Base-by-base conservation (phyloP, 2,797 vertebrate genomes). In the Gymnoscopelus microlampas region DNA sequence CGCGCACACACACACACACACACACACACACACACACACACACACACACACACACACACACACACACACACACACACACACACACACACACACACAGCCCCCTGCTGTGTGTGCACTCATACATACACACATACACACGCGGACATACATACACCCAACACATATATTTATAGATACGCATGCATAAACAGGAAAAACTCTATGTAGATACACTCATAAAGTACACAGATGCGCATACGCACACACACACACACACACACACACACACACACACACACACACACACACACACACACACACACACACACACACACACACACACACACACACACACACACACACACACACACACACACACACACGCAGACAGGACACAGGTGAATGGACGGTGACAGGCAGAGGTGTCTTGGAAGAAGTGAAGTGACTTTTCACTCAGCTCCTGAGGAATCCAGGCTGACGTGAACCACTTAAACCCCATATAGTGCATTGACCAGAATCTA, bases 1-100 rank as follows among this genome's bases (percentile, higher is more conserved):
- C 57, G 50, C 56, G 70, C 75, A 74, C 76, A 75, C 58, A 55
- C n/a, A 79, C 53, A 71, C 66, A 78, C 74, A 75, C 79, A 69
- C 63, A 73, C 70, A 64, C 63, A 68, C 68, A 68, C 62, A 13
- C 60, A 29, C 35, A 32, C 48, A 53, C n/a, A 29, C 55, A 14
- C 39, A 11, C 19, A 60, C 39, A 23, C 49, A 64, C 71, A 75
- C 55, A 60, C 69, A 23, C 49, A 12, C 57, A 55, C 50, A 51
- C 15, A 51, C 48, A 68, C 64, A 63, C 48, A 11, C 39, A 57
- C 23, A 32, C 58, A 50, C 59, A 51, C 75, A 73, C 63, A 9
- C 9, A 47, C 19, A 49, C 4, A 13, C 49, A 64, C 71, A 75
- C 55, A 60, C 69, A 23, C 49, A 12, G 67, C 35, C 26, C 26